Percentiles rank a stretch among this genome's conserved stretches.
phyloP scores from a whole-genome alignment of 2,888 invertebrate species.

The Melikaiella ostensackeni region DNA sequence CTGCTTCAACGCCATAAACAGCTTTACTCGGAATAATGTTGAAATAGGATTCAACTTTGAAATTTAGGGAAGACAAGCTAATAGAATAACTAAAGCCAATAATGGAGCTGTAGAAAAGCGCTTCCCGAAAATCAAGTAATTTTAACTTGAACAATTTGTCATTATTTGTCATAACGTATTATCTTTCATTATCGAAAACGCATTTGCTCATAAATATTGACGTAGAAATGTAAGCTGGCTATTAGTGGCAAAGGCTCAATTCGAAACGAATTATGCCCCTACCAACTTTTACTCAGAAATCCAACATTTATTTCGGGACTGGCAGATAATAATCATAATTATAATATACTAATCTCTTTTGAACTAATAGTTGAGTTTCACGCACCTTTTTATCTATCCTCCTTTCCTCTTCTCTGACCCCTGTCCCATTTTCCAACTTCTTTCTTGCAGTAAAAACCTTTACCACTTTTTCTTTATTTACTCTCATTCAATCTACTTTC shows the following conservation, averaged over 20 bases:
- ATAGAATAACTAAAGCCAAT: constrained; percentile 67
- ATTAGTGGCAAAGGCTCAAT: not conserved
- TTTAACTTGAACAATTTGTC: not conserved
- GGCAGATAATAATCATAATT: not conserved
- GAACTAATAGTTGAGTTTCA: not conserved
- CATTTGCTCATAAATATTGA: not conserved
- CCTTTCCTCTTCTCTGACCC: not conserved
- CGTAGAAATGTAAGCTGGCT: not conserved
- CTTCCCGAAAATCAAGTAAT: not conserved
- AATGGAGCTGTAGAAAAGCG: constrained; percentile 50
- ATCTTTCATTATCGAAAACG: not conserved
- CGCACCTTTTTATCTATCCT: not conserved
- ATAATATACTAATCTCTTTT: not conserved
- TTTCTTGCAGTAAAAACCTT: too few species aligned
- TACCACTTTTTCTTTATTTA: not conserved
- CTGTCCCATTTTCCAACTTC: too few species aligned
- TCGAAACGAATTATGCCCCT: not conserved
- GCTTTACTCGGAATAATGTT: constrained; percentile 67
- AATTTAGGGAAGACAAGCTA: constrained; percentile 58
- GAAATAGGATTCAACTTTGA: constrained; percentile 66
- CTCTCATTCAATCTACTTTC: not conserved
- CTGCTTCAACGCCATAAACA: constrained; percentile 70
- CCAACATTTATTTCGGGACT: too few species aligned
- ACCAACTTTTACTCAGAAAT: too few species aligned
- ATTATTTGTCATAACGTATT: not conserved